phyloP scores from a whole-genome alignment of 1,140 invertebrate species.

The Diplogasteroides magnus region DNA sequence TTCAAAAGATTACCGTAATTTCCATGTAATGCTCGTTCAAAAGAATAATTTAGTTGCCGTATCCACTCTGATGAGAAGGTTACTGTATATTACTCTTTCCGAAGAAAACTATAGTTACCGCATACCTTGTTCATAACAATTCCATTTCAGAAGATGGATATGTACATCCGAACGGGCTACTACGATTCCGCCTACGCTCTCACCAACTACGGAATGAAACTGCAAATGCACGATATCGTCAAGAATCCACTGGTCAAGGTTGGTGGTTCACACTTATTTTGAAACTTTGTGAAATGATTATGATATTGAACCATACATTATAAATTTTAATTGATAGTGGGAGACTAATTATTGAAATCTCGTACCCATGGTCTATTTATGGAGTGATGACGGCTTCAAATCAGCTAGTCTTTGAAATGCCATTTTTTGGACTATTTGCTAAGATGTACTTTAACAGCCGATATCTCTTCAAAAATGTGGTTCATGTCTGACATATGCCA shows the following conservation, averaged over 20 bases:
- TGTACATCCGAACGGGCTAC: slow-evolving; percentile 48
- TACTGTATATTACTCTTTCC: not conserved
- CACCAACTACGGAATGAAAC: slow-evolving; percentile 47
- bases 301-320: too few species aligned
- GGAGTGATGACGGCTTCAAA: too few species aligned
- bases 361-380: too few species aligned
- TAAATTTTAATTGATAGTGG: too few species aligned
- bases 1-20: not conserved
- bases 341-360: too few species aligned
- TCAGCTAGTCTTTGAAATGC: too few species aligned
- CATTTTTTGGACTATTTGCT: too few species aligned
- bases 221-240: slow-evolving; percentile 25
- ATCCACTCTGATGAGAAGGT: not conserved
- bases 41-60: not conserved
- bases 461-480: too few species aligned
- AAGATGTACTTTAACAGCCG: too few species aligned
- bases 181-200: slow-evolving; percentile 51
- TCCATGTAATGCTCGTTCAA: not conserved
- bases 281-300: too few species aligned
- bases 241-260: slow-evolving; percentile 33
- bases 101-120: not conserved
- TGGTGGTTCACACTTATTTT: not conserved
- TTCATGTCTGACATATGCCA: slow-evolving; percentile 2
- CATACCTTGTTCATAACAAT: not conserved
- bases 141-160: slow-evolving; percentile 47